A percentile compares a stretch with the other conserved stretches of the same genome.
Conservation (phyloP, 2,113 vertebrate genomes). For the Anthoscopus minutus region DNA sequence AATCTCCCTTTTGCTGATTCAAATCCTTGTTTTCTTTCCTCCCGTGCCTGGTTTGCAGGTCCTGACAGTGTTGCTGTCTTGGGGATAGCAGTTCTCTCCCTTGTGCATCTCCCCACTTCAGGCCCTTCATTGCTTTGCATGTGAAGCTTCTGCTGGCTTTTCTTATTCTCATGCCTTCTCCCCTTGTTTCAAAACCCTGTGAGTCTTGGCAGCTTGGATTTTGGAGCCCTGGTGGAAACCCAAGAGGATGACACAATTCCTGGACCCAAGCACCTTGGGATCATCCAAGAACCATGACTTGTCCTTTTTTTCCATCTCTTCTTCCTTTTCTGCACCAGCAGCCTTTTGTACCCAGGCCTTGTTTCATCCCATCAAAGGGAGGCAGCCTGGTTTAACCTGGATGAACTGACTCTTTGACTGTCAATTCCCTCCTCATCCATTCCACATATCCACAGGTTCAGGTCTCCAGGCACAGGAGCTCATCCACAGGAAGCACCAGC, state of each 20-base stretch:
- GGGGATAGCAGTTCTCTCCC: background rate
- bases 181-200: background rate
- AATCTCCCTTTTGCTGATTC: background rate
- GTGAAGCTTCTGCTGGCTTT: background rate
- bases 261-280: background rate
- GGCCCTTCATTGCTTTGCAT: background rate
- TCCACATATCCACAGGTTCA: background rate
- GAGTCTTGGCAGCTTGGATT: background rate
- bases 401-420: background rate
- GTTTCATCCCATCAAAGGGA: background rate
- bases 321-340: background rate
- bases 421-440: background rate
- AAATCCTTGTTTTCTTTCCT: background rate
- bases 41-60: background rate
- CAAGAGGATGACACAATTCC: background rate
- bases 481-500: rapidly evolving
- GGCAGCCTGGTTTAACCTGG: background rate
- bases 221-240: background rate
- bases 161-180: background rate
- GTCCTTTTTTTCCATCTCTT: background rate
- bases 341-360: background rate
- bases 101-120: rapidly evolving
- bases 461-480: background rate
- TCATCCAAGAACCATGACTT: background rate
- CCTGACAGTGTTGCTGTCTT: background rate